Evolutionary conservation across 2,113 vertebrate genomes (phyloP), one percentile per base, ranked within the genome.

Genomic region (Callocephalon fimbriatum): DNA sequence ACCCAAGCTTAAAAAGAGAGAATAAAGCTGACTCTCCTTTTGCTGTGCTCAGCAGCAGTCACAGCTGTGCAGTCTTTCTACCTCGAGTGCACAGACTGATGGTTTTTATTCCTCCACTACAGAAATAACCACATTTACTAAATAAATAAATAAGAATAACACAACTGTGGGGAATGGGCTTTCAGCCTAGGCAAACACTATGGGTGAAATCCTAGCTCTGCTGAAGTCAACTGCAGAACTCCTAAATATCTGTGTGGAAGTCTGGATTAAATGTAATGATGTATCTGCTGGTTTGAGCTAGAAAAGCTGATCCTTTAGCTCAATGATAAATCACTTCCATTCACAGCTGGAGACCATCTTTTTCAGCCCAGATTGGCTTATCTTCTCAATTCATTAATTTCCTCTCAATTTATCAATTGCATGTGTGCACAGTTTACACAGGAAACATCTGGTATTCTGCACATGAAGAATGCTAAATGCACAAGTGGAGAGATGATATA

Each of bases 361-460:
- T 89, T 70, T 66, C 26, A 1, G 54, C 75, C 85, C 90, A 90
- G 92, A 96, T 95, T 95, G 93, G 91, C 92, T 96, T 96, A 97
- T 96, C 95, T 94, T 73, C 95, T 95, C 91, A 85, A 90, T 96
- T 97, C 95, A 96, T 94, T 97, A 90, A 96, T 97, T 97, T 97
- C 96, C 95, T 94, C 79, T 61, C 90, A n/a, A 67, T 86, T 93
- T 96, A 96, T 96, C 97, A 96, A 88, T 93, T 77, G 86, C 93
- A 94, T 62, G 76, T 94, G 85, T 92, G 93, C 95, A 95, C 82
- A 95, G 75, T 95, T 95, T 93, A 56, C 92, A 75, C 92, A 95
- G 97, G 94, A 93, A 95, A 90, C 94, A 95, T 94, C 97, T 96
- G 96, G 79, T 54, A 50, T 91, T 74, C 73, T 84, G 73, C 79